Percentiles rank a stretch among this genome's conserved stretches.
These are phyloP conservation scores for Scaptomyza caliginosa DNA, from an alignment of 2,888 invertebrate species.

Conservation along the genomic window DNA sequence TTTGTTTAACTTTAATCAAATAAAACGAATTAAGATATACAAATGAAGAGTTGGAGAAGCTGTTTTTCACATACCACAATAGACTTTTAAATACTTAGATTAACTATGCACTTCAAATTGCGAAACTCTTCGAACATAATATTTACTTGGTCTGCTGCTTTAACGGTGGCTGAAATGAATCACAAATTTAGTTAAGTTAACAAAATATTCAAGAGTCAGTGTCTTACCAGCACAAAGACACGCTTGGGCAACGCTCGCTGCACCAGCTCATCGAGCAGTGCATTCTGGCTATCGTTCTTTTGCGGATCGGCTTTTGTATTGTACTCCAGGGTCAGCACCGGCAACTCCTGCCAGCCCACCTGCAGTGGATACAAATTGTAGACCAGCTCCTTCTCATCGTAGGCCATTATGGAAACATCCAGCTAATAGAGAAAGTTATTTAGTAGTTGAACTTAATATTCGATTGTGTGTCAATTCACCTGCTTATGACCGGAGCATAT, in stretches of 20 bases:
- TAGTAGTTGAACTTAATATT: background rate
- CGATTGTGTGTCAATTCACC: slow-evolving; percentile 83
- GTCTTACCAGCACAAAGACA: slow-evolving; percentile 83
- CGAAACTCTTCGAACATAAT: slow-evolving; percentile 2
- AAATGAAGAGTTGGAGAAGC: slow-evolving; percentile 6
- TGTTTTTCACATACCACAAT: slow-evolving; percentile 55
- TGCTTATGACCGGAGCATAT: slow-evolving; percentile 98
- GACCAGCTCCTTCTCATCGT: slow-evolving; percentile 82
- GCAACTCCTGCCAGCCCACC: slow-evolving; percentile 84
- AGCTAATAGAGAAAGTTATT: slow-evolving; percentile 61
- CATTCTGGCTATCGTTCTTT: slow-evolving; percentile 81
- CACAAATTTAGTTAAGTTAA: background rate
- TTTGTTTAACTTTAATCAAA: slow-evolving; percentile 51
- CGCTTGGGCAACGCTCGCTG: slow-evolving; percentile 84
- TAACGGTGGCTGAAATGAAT: slow-evolving; percentile 71
- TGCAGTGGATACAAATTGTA: slow-evolving; percentile 84
- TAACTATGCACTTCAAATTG: slow-evolving; percentile 31
- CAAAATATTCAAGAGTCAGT: background rate
- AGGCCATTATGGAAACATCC: slow-evolving; percentile 83
- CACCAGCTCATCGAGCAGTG: slow-evolving; percentile 81
- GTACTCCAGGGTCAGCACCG: slow-evolving; percentile 82
- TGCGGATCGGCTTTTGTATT: slow-evolving; percentile 82
- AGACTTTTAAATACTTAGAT: slow-evolving; percentile 69
- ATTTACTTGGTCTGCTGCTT: slow-evolving; percentile 77
- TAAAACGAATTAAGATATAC: slow-evolving; percentile 38